Conservation (phyloP, 2,113 vertebrate genomes). For the Rhineura floridana region DNA sequence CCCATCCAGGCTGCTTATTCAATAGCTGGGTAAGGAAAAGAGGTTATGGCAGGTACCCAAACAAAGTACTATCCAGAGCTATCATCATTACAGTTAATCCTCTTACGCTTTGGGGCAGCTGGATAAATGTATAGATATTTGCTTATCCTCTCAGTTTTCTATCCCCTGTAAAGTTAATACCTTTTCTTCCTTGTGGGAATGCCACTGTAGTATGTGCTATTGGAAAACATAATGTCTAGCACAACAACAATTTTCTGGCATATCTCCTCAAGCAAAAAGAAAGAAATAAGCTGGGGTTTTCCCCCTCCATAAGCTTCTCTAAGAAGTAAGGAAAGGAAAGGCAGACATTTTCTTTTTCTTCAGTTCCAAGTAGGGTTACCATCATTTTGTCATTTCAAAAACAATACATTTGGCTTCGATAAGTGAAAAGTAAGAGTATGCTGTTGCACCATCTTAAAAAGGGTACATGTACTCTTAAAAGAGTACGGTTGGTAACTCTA, state of each 20-base stretch:
- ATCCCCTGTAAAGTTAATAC: constrained; percentile 20
- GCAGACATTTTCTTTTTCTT: background rate
- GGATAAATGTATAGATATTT: constrained; percentile 46
- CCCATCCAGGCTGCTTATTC: background rate
- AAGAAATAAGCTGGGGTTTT: constrained; percentile 18
- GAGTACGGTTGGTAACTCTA: too few species aligned
- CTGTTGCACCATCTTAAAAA: too few species aligned
- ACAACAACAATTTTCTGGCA: constrained; percentile 21
- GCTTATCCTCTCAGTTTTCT: constrained; percentile 46
- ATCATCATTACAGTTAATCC: constrained; percentile 32
- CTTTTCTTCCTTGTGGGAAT: constrained; percentile 24
- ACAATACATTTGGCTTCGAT: too few species aligned
- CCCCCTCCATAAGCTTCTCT: background rate
- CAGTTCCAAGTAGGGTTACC: background rate
- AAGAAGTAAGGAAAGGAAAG: background rate
- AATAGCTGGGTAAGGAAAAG: background rate
- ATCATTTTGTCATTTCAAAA: too few species aligned
- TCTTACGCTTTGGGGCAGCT: constrained; percentile 42
- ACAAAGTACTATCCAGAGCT: constrained; percentile 18
- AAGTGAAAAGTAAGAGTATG: too few species aligned
- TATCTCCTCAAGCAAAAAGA: constrained; percentile 23
- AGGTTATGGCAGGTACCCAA: background rate
- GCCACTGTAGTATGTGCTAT: background rate
- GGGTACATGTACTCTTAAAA: too few species aligned
- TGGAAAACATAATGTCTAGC: constrained; percentile 28